Evolutionary conservation across 2,113 vertebrate species (phyloP).

Genomic region (Picathartes gymnocephalus): DNA sequence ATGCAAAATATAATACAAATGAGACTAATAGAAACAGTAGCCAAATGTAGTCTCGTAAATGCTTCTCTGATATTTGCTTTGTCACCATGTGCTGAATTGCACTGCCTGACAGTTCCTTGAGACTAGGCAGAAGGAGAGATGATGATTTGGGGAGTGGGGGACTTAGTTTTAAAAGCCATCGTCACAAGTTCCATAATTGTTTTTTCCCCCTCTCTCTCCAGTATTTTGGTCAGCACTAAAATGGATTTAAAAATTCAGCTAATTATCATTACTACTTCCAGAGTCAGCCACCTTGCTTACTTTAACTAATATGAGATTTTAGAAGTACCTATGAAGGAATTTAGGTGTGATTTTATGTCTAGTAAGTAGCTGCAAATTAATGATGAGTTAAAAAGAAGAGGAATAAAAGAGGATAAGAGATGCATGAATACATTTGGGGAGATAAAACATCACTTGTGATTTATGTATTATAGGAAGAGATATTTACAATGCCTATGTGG

Average conservation of each 20-base stretch:
- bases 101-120: not conserved
- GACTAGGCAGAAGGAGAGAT: not conserved
- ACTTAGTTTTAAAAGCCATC: not conserved
- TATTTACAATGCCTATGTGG: not conserved
- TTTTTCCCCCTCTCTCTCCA: fast-evolving
- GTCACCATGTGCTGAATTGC: not conserved
- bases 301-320: not conserved
- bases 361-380: not conserved
- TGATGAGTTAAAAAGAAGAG: not conserved
- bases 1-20: not conserved
- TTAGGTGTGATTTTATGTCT: not conserved
- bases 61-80: not conserved
- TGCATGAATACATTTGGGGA: not conserved
- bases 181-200: not conserved
- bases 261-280: not conserved
- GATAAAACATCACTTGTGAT: not conserved
- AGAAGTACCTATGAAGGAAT: not conserved
- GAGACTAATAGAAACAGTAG: not conserved
- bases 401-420: not conserved
- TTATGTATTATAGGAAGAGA: not conserved
- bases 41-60: not conserved
- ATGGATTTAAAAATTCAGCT: not conserved
- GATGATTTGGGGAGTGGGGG: not conserved
- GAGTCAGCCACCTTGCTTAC: not conserved
- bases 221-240: not conserved